Percentiles rank a stretch among this genome's conserved stretches.
These are phyloP conservation scores for Agonopterix subpropinquella DNA, from an alignment of 2,888 invertebrate genomes.

Conservation along the genomic window DNA sequence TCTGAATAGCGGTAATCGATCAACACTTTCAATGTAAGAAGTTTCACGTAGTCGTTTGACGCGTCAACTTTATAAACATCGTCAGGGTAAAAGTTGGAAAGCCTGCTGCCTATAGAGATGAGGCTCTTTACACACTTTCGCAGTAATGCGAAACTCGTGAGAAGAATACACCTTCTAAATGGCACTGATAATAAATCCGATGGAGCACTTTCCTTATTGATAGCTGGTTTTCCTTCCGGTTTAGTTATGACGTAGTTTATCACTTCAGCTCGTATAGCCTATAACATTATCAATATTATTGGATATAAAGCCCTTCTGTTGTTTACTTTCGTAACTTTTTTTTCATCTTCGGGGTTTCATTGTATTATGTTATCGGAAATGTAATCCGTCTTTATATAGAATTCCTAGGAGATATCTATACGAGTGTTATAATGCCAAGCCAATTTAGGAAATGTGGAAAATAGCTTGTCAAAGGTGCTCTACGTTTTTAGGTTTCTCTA, in stretches of 20 bases:
- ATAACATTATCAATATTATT: neutral
- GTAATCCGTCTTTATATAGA: too few species aligned
- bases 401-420: too few species aligned
- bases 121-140: constrained; percentile 28
- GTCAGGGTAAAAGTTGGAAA: constrained; percentile 35
- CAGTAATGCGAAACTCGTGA: constrained; percentile 42
- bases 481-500: too few species aligned
- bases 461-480: too few species aligned
- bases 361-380: too few species aligned
- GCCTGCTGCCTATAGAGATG: constrained; percentile 18
- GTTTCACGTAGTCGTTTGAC: constrained; percentile 24
- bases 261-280: neutral
- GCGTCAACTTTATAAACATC: constrained; percentile 30
- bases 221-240: constrained; percentile 15
- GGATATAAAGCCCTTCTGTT: too few species aligned
- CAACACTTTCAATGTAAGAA: constrained; percentile 25
- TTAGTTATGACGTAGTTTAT: constrained; percentile 3
- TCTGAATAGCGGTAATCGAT: constrained; percentile 33
- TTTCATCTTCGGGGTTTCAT: too few species aligned
- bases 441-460: too few species aligned
- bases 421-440: too few species aligned
- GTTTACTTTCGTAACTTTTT: too few species aligned
- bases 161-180: constrained; percentile 37
- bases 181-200: constrained; percentile 21
- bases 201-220: constrained; percentile 23